Evolutionary conservation across 2,888 invertebrate species (phyloP), one percentile per base, ranked within the genome.

Genomic region (Harpalus rufipes): DNA sequence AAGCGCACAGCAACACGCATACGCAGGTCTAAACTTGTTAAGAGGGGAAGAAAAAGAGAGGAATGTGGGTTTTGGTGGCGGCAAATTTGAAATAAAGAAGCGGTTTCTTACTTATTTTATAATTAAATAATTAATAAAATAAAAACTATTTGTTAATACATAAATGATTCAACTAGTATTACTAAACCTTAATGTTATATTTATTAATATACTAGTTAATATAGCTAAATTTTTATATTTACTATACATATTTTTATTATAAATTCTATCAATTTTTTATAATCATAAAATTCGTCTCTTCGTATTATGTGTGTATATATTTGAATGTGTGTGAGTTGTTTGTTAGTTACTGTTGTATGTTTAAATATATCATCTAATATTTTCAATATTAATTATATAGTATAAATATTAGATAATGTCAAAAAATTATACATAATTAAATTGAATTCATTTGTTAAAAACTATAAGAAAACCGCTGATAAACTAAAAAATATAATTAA

Each of bases 1-100:
- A 95, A 87, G 94, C 96, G 85, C 96, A 96, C 92, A 95, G 96
- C 92, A 96, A 96, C 91, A 96, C 95, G 18, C 96, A 96, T 91
- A 96, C 96, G 87, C 96, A 97, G 91, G 96, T 97, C 92, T 97
- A 95, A 96, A 51, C 44, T 51, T 51, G 44, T 51, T 12, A 51
- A 51, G 81, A 59, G 16, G 59, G 16, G 74, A 65, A 80, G 63
- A 86, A 86, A 86, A 18, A 58, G n/a, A 56, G 58, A 21, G 25
- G 39, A 7, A n/a, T 25, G 39, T 25, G 72, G 7, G 41, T 32
- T 61, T 80, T 14, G 32, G n/a, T 58, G 14, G 16, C 16, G 58
- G 21, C 6, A 51, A 51, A 51, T 51, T 51, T 51, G 44, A 51
- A 51, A 10, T 51, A 12, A 12, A 8, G 44, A 51, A 51, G 44